Evolutionary conservation across 2,888 invertebrate species (phyloP), one percentile per base, ranked within the genome.

Genomic region (Octodonta nipae): DNA sequence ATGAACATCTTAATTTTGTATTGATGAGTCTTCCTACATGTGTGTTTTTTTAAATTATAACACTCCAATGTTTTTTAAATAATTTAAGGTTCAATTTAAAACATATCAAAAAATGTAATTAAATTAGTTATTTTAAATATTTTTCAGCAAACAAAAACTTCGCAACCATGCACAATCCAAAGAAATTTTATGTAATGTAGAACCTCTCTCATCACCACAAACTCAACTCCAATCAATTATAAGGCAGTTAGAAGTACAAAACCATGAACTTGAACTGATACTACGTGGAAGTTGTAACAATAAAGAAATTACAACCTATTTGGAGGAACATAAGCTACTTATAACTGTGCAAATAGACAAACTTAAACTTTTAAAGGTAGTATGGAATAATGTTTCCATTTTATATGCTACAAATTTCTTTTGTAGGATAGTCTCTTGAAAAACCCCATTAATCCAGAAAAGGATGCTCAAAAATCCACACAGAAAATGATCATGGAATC

Each of bases 211-310:
- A 7, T 71, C 72, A 41, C 75, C 76, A 0, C 65, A 71, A 11
- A 58, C 63, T 11, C 73, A 81, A 50, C 55, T 83, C 28, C 75
- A 80, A 47, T 72, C 75, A 49, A 74, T 82, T 41, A 82, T 83
- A 30, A 66, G 63, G 37, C 75, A 80, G 47, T 58, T 84, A 38
- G 81, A 83, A 58, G 65, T 70, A 25, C 75, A 78, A 52, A 77
- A 75, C 45, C 68, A 72, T 42, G 69, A 69, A 32, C 52, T 73
- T 1, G 66, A 70, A 48, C 48, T 70, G 13, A 64, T 70, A 34
- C 40, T 58, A 5, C 37, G 50, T 15, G 51, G 56, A 14, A 49
- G 42, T 24, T 45, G 47, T 15, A 52, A 42, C 4, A 68, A 69
- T 32, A 62, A 64, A 25, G 64, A 63, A 15, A 55, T 74, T n/a